Base-by-base conservation (phyloP, 2,797 vertebrate genomes). In the Thripadectes ignobilis region DNA sequence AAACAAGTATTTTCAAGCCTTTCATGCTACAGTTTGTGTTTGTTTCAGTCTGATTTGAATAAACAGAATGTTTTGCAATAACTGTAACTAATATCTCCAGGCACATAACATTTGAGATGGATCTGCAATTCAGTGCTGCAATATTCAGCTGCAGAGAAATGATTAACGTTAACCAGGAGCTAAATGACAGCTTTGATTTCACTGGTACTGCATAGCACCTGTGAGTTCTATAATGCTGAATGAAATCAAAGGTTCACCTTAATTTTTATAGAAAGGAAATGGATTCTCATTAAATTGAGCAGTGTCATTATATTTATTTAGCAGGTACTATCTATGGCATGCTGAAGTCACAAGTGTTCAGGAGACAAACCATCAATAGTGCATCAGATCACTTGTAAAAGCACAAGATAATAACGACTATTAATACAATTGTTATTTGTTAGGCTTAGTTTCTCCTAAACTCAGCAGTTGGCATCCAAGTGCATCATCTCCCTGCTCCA, bases 21-120 rank as follows among this genome's bases (percentile, higher is more conserved):
- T 86, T 86, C 63, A 81, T 51, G 49, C 49, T 77, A 46, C 58
- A 59, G 34, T 85, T 95, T 81, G 39, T 75, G n/a, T 89, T 95
- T 91, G 45, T 73, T 94, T 92, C 45, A 78, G 55, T 63, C 79
- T 88, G 75, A 85, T 88, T 84, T 88, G 79, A 92, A 93, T 89
- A 93, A 94, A 93, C 48, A 73, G 63, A 94, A 90, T 61, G 71
- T 68, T 96, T 85, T 79, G 59, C 80, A 86, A 39, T 88, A 93
- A 52, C 58, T 63, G 71, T 73, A 90, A 86, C 83, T 84, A 76
- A 67, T 88, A 90, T 76, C 69, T 92, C 69, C 54, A 90, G 80
- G 79, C 83, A 69, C 45, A 73, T 55, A 86, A 59, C 26, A 7
- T 79, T 81, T 63, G 82, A 83, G 63, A 73, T 71, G n/a, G 41